These are phyloP conservation scores for Vanessa cardui DNA, from an alignment of 2,888 invertebrate species.

Conservation along the genomic window DNA sequence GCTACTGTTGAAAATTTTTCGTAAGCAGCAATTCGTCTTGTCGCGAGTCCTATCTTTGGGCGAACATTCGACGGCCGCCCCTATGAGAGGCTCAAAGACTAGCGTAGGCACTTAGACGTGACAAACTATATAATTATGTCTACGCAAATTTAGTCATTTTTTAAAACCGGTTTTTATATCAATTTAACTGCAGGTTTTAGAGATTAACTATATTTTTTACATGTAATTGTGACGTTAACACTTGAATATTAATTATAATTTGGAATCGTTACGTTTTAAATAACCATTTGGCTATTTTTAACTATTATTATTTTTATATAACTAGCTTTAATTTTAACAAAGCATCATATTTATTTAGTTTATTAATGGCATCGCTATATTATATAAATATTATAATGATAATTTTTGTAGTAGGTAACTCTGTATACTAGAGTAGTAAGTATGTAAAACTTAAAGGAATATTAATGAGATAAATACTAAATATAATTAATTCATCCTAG, in stretches of 20 bases:
- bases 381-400: no score
- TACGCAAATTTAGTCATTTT: background rate
- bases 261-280: no score
- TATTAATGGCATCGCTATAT: no score
- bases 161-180: background rate
- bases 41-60: conserved; percentile 79
- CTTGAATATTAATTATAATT: no score
- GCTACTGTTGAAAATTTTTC: conserved; percentile 82
- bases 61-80: conserved; percentile 80
- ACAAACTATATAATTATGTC: background rate
- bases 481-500: background rate
- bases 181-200: background rate
- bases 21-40: conserved; percentile 83
- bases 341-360: no score
- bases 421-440: no score
- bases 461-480: background rate
- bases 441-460: background rate
- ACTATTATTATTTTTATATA: no score
- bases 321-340: no score
- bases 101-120: conserved; percentile 7
- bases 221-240: no score
- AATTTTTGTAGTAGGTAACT: no score
- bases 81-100: conserved; percentile 64
- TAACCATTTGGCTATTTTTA: background rate
- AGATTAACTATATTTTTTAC: no score